Conservation (phyloP, 2,113 vertebrate genomes). For the Scomber japonicus region DNA sequence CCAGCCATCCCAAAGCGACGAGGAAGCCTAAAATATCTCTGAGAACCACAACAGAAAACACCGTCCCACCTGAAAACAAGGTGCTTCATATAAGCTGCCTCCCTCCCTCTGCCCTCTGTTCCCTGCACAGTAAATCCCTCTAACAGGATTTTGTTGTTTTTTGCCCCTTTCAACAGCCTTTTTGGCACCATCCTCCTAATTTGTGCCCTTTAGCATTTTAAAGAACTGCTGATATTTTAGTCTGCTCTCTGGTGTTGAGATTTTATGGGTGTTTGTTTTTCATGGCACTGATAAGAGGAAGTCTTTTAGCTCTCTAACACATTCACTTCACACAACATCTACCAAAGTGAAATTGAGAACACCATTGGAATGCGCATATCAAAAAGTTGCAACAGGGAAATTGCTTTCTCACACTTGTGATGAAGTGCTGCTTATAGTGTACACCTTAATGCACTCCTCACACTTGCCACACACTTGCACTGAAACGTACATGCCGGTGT, state of each 20-base stretch:
- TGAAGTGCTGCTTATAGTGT: constrained; percentile 51
- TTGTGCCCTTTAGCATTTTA: constrained; percentile 43
- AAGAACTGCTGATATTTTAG: constrained; percentile 30
- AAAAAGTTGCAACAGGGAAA: constrained; percentile 12
- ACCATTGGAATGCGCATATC: constrained; percentile 15
- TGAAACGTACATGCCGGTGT: constrained; percentile 49
- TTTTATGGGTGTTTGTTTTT: constrained; percentile 38
- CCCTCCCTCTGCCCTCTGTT: constrained; percentile 14
- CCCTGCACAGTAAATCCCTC: constrained; percentile 28
- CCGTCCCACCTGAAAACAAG: constrained; percentile 50
- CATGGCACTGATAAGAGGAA: constrained; percentile 11
- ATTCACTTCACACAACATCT: constrained; percentile 27
- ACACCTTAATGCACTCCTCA: constrained; percentile 51
- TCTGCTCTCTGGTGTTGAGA: constrained; percentile 11
- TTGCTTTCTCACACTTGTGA: constrained; percentile 2
- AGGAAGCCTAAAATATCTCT: constrained; percentile 51
- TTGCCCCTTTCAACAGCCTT: constrained; percentile 51
- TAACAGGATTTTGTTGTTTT: constrained; percentile 9
- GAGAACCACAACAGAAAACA: constrained; percentile 32
- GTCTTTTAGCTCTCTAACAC: background rate
- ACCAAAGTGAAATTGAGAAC: constrained; percentile 45
- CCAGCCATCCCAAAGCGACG: constrained; percentile 56
- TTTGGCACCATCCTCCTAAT: constrained; percentile 22
- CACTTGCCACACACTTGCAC: constrained; percentile 33
- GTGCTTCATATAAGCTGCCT: constrained; percentile 38